phyloP scores from a whole-genome alignment of 92 coral and sea anemone species.

The Hydrozoanthus gracilis region DNA sequence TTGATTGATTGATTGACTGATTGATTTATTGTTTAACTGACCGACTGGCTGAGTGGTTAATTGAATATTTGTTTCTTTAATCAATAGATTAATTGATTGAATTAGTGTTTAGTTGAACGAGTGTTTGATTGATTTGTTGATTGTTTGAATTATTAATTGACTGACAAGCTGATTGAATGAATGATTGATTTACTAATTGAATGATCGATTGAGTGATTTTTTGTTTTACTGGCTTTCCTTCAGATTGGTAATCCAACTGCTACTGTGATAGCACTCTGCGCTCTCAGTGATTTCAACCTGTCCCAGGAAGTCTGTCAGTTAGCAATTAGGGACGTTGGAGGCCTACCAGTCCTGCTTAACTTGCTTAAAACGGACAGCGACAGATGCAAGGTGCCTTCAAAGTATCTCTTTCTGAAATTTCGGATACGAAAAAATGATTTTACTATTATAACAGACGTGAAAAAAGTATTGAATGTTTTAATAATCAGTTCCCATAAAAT shows the following conservation, averaged over 20 bases:
- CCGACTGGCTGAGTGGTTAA: neutral
- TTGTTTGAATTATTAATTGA: neutral
- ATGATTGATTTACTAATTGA: neutral
- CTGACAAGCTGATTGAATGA: neutral
- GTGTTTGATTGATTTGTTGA: neutral
- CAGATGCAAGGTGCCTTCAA: conserved; percentile 73
- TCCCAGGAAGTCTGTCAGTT: conserved; percentile 88
- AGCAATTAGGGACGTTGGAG: conserved; percentile 92
- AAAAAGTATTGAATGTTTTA: no score
- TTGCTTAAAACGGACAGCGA: conserved; percentile 83
- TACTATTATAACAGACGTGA: no score
- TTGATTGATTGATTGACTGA: neutral
- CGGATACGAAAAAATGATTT: neutral
- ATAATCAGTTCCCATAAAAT: no score
- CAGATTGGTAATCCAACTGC: conserved; percentile 96
- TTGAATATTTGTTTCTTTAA: neutral
- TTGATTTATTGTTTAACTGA: neutral
- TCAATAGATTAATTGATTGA: conserved; percentile 1
- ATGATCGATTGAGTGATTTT: neutral
- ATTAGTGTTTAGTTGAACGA: neutral
- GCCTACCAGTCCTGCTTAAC: conserved; percentile 80
- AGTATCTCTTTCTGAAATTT: neutral
- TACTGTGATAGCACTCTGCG: conserved; percentile 88
- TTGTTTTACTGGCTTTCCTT: neutral
- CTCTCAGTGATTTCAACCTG: conserved; percentile 85